These are phyloP conservation scores for Holacanthella duospinosa DNA, from an alignment of 2,888 invertebrate genomes.

Conservation along the genomic window DNA sequence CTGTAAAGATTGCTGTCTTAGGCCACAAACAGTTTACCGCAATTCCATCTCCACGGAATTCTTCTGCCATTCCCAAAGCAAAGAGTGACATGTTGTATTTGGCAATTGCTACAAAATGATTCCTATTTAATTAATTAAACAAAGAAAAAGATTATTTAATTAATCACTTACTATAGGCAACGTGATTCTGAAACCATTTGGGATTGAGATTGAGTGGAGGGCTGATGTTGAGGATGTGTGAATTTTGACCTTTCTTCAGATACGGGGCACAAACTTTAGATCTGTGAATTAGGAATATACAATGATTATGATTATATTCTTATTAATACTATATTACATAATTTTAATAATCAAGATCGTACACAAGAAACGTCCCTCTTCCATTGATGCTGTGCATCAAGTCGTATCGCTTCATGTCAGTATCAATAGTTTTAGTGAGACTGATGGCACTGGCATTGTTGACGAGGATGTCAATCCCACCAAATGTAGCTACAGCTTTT, in stretches of 20 bases:
- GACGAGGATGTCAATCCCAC: conserved; percentile 86
- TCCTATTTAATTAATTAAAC: neutral
- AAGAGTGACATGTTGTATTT: conserved; percentile 96
- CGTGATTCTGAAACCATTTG: conserved; percentile 80
- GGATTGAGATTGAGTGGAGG: conserved; percentile 84
- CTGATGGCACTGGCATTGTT: conserved; percentile 96
- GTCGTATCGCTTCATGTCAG: conserved; percentile 93
- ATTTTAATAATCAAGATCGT: conserved; percentile 41
- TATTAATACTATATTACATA: too few species aligned
- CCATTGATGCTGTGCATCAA: conserved; percentile 91
- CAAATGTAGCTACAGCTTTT: conserved; percentile 70
- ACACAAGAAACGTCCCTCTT: conserved; percentile 89
- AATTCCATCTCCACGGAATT: conserved; percentile 69
- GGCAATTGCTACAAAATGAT: neutral
- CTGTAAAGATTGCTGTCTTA: conserved; percentile 80
- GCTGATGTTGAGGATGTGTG: conserved; percentile 88
- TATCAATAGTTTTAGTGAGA: conserved; percentile 65
- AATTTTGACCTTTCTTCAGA: conserved; percentile 72
- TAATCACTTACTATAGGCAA: conserved; percentile 66
- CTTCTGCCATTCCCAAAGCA: conserved; percentile 91
- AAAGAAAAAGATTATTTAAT: neutral
- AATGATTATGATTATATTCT: too few species aligned
- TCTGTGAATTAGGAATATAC: conserved; percentile 46
- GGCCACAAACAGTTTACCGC: conserved; percentile 97
- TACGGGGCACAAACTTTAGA: conserved; percentile 83